Evolutionary conservation across 2,113 vertebrate species (phyloP).

Genomic region (Tenebrosternarchus preto): DNA sequence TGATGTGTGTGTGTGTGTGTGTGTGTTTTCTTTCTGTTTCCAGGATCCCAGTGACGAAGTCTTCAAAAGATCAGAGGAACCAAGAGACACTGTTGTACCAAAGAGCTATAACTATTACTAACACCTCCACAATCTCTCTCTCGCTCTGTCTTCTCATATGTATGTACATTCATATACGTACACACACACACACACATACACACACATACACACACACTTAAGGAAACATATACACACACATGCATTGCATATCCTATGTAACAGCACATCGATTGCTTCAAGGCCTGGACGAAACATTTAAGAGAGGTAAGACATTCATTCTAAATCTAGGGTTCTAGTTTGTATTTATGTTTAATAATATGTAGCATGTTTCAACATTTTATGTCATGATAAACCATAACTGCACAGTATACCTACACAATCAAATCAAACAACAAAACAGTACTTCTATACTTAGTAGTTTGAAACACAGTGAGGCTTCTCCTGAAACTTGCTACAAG

Average conservation of each 20-base stretch:
- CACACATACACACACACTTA: background rate
- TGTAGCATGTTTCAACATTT: background rate
- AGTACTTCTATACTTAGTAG: background rate
- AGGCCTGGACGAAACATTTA: constrained; percentile 19
- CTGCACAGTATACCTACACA: background rate
- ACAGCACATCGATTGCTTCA: constrained; percentile 7
- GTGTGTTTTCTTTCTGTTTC: constrained; percentile 61
- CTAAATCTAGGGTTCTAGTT: background rate
- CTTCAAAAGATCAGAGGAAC: constrained; percentile 54
- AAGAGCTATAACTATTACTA: constrained; percentile 45
- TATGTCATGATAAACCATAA: background rate
- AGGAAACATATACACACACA: background rate
- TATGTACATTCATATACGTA: constrained; percentile 40
- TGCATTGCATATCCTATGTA: constrained; percentile 11
- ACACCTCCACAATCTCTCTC: constrained; percentile 48
- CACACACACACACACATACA: too few species aligned
- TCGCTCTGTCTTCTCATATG: constrained; percentile 40
- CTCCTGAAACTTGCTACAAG: background rate
- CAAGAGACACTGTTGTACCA: constrained; percentile 46
- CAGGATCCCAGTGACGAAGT: constrained; percentile 70
- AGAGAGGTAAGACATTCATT: constrained; percentile 40
- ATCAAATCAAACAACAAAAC: background rate
- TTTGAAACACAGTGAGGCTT: background rate
- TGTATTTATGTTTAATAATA: background rate
- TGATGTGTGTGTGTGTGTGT: constrained; percentile 37